Evolutionary conservation across 2,888 invertebrate species (phyloP), one percentile per base, ranked within the genome.

Genomic region (Copidosoma aretas): DNA sequence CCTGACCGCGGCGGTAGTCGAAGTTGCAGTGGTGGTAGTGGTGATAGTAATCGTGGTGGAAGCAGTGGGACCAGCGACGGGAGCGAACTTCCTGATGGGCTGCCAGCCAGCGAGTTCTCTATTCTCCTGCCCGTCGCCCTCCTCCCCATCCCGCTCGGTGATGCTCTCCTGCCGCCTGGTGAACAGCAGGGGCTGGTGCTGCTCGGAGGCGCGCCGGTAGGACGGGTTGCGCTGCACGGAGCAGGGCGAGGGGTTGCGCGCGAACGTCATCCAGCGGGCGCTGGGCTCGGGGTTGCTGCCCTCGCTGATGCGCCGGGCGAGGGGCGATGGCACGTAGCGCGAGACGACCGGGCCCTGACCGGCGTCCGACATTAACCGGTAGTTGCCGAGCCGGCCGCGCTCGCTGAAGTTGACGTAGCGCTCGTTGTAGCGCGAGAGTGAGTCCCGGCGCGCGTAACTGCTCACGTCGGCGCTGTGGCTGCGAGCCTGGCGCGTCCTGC

Each of bases 241-340:
- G 53, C 61, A 63, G 8, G 79, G 76, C 17, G 78, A 75, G n/a
- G 78, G 74, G 58, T 73, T 75, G 57, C 75, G 77, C 12, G 70
- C 71, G 66, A 76, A 79, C 17, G 75, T 75, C 71, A 77, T 75
- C 80, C 80, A 80, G 43, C 76, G 73, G 22, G 51, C 21, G 15
- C 17, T 46, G 15, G 10, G n/a, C 10, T 51, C 8, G 8, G 73
- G 71, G 52, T 67, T 64, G 51, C 75, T 74, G 56, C 73, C 73
- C 49, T 71, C 73, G 71, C 66, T 72, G 59, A 74, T 73, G 59
- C 76, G 72, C 70, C 75, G 74, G 3, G 71, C 71, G 60, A 76
- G 60, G 3, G 78, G 73, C 10, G 78, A 76, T 15, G 74, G 68
- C 19, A 76, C 74, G 70, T 74, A 76, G 19, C 72, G 73, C 60